Percentiles rank a stretch among this genome's conserved stretches.
phyloP scores from a whole-genome alignment of 2,888 invertebrate species.

The Aromia moschata region DNA sequence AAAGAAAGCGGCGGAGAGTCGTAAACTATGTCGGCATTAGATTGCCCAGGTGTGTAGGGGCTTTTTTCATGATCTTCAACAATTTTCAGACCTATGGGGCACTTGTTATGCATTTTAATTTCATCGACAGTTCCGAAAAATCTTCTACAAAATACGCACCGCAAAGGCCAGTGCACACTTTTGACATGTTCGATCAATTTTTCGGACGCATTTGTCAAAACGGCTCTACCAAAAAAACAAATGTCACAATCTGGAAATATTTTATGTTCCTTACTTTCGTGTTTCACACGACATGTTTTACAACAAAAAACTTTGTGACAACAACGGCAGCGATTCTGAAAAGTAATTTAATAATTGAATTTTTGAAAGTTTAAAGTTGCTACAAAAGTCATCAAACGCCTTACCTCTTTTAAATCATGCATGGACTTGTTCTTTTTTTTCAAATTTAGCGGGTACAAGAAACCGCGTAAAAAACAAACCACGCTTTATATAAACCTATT shows the following conservation, averaged over 20 bases:
- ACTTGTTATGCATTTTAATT: conserved; percentile 46
- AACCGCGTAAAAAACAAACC: no score
- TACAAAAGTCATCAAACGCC: neutral
- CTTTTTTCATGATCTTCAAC: conserved; percentile 36
- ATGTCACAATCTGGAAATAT: conserved; percentile 53
- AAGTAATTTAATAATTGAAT: conserved; percentile 20
- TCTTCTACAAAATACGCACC: conserved; percentile 52
- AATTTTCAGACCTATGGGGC: conserved; percentile 36
- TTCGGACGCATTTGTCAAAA: conserved; percentile 39
- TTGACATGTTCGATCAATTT: conserved; percentile 49
- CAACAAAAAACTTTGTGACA: conserved; percentile 56
- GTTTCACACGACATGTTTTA: conserved; percentile 52
- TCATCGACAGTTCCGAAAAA: conserved; percentile 48
- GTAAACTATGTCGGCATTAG: conserved; percentile 25
- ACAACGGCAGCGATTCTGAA: conserved; percentile 54
- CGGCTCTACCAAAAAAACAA: conserved; percentile 51
- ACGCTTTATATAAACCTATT: neutral
- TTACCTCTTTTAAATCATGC: conserved; percentile 36
- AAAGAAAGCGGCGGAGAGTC: conserved; percentile 39
- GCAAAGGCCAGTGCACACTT: conserved; percentile 51
- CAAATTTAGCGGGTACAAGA: neutral
- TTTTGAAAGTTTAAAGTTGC: neutral
- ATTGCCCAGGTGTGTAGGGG: conserved; percentile 34
- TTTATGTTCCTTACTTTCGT: conserved; percentile 50
- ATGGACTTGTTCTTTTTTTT: conserved; percentile 23